Evolutionary conservation across 1,140 invertebrate species (phyloP), one percentile per base, ranked within the genome.

Genomic region (Drosophila pseudoananassae): DNA sequence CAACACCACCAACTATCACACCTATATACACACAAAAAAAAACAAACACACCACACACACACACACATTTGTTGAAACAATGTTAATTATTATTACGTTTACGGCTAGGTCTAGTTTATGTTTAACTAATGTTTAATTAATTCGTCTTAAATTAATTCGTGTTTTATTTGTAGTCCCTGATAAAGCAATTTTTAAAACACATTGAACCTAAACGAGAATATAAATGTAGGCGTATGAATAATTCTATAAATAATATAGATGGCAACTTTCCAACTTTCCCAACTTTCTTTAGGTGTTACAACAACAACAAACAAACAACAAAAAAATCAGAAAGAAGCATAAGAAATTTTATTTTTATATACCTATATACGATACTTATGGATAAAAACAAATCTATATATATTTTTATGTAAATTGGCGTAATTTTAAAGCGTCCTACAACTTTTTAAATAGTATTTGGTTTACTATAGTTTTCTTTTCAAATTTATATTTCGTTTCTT

Each of bases 11-110:
- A 75, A 75, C 72, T 53, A 75, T 65, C 72, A 74, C 72, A 75
- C 69, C 58, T 27, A 73, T 43, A 74, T 27, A 57, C 14, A 50
- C 33, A 66, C 58, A 36, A 12, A n/a, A 3, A 40, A 12, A 38
- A 46, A 78, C 65, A 74, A 12, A 70, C 36, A 38, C 36, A 12
- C 9, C 65, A 68, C 46, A 68, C 40, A 77, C 50, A 83, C 60
- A 78, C 59, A 87, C 78, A 89, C 74, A 81, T 85, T 90, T 85
- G 83, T 87, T 87, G 83, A 87, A 68, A 88, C 78, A 88, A 88
- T 87, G 83, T 88, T 87, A 82, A 84, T 82, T 81, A 85, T 85
- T 88, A 82, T 78, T 88, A 88, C 73, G 69, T 79, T 82, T 59
- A 81, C 64, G 63, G 66, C 51, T 85, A 87, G 79, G 50, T 65